A percentile compares a stretch with the other conserved stretches of the same genome.
phyloP scores from a whole-genome alignment of 1,140 invertebrate species.

The Zaprionus kolodkinae region DNA sequence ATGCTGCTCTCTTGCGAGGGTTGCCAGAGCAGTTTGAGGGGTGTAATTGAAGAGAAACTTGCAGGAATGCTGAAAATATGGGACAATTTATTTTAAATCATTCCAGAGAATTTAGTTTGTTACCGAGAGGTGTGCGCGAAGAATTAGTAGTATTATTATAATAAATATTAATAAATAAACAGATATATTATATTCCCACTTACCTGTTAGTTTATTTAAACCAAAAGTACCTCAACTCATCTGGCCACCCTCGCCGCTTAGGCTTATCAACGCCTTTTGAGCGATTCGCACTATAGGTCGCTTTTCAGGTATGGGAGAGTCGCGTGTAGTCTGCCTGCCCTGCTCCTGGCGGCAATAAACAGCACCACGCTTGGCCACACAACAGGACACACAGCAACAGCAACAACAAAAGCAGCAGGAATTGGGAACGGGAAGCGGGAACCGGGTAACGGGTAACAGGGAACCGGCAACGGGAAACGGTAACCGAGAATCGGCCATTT shows the following conservation, averaged over 20 bases:
- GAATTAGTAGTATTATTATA: no score
- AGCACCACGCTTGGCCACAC: slow-evolving; percentile 43
- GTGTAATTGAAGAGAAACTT: no score
- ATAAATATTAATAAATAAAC: no score
- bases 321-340: slow-evolving; percentile 34
- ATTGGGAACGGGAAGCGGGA: not conserved
- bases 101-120: no score
- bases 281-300: not conserved
- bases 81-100: no score
- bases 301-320: slow-evolving; percentile 7
- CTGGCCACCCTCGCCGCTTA: slow-evolving; percentile 5
- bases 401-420: slow-evolving; percentile 11
- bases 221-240: not conserved
- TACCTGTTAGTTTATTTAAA: no score
- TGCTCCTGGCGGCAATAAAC: slow-evolving; percentile 53
- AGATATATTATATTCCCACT: no score
- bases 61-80: no score
- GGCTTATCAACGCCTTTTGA: slow-evolving; percentile 60
- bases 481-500: slow-evolving; percentile 25
- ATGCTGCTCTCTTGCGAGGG: no score
- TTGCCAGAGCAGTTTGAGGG: no score
- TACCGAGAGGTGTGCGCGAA: no score
- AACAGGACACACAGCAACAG: slow-evolving; percentile 15
- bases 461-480: not conserved
- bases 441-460: not conserved